Percentiles rank a stretch among this genome's conserved stretches.
Conservation (phyloP, 2,888 invertebrate genomes). For the Aquatica leii region DNA sequence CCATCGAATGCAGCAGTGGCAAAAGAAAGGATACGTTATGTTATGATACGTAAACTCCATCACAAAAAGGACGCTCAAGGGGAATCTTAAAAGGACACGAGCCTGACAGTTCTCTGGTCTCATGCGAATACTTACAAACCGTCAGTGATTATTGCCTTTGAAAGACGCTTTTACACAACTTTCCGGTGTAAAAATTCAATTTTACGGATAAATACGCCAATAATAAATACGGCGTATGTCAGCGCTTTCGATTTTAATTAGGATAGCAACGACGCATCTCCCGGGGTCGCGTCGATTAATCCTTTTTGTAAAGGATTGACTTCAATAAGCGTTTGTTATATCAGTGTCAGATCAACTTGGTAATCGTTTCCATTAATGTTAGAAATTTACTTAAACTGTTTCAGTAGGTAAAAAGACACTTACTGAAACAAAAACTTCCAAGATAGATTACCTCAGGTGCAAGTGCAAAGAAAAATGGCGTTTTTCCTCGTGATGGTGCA, state of each 20-base stretch:
- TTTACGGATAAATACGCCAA: background rate
- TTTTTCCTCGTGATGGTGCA: no score
- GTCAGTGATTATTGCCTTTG: constrained; percentile 29
- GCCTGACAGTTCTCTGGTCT: constrained; percentile 22
- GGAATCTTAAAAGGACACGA: constrained; percentile 33
- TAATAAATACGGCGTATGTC: background rate
- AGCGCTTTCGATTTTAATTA: background rate
- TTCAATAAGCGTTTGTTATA: constrained; percentile 17
- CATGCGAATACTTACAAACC: constrained; percentile 27
- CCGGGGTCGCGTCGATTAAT: background rate
- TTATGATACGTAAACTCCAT: constrained; percentile 33
- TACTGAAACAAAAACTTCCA: no score
- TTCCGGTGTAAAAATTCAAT: constrained; percentile 4
- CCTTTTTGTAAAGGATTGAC: background rate
- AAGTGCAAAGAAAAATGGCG: no score
- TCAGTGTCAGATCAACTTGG: constrained; percentile 24
- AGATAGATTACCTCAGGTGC: no score
- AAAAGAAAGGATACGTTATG: constrained; percentile 22
- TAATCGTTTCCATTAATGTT: no score
- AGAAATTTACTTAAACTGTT: no score
- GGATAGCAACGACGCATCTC: background rate
- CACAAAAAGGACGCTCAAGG: constrained; percentile 26
- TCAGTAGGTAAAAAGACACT: background rate
- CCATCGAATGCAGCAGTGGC: constrained; percentile 20
- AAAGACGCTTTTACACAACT: constrained; percentile 24